Percentiles rank a stretch among this genome's conserved stretches.
Evolutionary conservation across 1,140 invertebrate genomes (phyloP).

Genomic region (Megathymus violae): DNA sequence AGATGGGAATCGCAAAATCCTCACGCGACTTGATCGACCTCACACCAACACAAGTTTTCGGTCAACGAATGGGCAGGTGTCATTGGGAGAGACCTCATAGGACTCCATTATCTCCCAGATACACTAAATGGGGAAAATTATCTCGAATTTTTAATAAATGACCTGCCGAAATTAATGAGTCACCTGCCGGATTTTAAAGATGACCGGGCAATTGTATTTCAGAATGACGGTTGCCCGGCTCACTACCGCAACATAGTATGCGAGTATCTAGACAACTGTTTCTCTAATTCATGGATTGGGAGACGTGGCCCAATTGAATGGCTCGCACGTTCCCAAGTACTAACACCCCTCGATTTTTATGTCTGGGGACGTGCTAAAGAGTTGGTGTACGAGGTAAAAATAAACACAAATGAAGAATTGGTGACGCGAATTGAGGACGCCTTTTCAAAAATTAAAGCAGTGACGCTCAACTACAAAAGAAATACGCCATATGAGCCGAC

Average conservation of each 20-base stretch:
- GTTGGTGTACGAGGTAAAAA: too few relatives aligned
- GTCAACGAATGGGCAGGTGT: slow-evolving; percentile 25
- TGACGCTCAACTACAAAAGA: slow-evolving; percentile 12
- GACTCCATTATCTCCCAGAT: slow-evolving; percentile 13
- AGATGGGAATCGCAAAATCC: slow-evolving; percentile 15
- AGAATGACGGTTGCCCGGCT: neutral
- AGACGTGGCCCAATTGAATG: neutral
- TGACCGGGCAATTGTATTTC: neutral
- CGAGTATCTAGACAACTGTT: slow-evolving; percentile 1
- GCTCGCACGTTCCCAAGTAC: neutral
- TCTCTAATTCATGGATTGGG: too few relatives aligned
- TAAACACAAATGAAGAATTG: too few relatives aligned
- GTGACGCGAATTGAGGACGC: too few relatives aligned
- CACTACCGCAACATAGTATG: slow-evolving; percentile 3
- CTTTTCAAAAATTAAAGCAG: too few relatives aligned
- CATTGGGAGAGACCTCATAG: slow-evolving; percentile 11
- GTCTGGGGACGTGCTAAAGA: too few relatives aligned
- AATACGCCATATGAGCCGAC: neutral
- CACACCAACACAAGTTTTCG: slow-evolving; percentile 23
- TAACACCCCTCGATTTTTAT: slow-evolving; percentile 2
- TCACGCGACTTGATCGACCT: slow-evolving; percentile 5
- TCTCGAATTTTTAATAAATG: slow-evolving; percentile 11
- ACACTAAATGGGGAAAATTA: slow-evolving; percentile 13
- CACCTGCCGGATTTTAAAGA: neutral
- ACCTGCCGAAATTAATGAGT: slow-evolving; percentile 17